Conservation (phyloP, 2,888 invertebrate species). For the Calliscelio sp. region DNA sequence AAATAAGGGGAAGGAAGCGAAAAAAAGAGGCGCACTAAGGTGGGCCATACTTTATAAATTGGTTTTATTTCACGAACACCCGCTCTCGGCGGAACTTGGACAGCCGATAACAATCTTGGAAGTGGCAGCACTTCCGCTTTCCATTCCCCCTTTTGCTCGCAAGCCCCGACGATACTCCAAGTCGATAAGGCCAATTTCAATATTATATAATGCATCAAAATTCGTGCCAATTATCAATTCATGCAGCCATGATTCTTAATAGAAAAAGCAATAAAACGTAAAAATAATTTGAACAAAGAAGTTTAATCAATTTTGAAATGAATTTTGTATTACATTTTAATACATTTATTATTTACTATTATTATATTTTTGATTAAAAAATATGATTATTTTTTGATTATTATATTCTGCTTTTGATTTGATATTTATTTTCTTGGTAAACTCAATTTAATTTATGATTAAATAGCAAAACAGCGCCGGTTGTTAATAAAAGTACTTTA, state of each 20-base stretch:
- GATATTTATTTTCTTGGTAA: too few relatives aligned
- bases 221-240: constrained; percentile 63
- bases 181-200: constrained; percentile 66
- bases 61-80: constrained; percentile 65
- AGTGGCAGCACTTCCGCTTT: constrained; percentile 69
- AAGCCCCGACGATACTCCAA: constrained; percentile 55
- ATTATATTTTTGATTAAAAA: too few relatives aligned
- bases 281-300: too few relatives aligned
- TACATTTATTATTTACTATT: too few relatives aligned
- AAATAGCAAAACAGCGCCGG: too few relatives aligned
- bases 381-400: too few relatives aligned
- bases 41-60: constrained; percentile 64
- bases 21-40: constrained; percentile 34
- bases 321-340: too few relatives aligned
- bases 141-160: constrained; percentile 44
- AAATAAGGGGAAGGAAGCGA: constrained; percentile 27
- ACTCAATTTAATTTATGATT: too few relatives aligned
- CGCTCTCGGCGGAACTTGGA: constrained; percentile 66
- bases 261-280: too few relatives aligned
- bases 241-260: constrained; percentile 31
- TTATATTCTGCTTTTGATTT: too few relatives aligned
- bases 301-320: too few relatives aligned
- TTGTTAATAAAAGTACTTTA: too few relatives aligned
- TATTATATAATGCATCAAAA: constrained; percentile 59
- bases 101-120: constrained; percentile 69